Evolutionary conservation across 2,113 vertebrate species (phyloP).

Genomic region (Leptosomus discolor): DNA sequence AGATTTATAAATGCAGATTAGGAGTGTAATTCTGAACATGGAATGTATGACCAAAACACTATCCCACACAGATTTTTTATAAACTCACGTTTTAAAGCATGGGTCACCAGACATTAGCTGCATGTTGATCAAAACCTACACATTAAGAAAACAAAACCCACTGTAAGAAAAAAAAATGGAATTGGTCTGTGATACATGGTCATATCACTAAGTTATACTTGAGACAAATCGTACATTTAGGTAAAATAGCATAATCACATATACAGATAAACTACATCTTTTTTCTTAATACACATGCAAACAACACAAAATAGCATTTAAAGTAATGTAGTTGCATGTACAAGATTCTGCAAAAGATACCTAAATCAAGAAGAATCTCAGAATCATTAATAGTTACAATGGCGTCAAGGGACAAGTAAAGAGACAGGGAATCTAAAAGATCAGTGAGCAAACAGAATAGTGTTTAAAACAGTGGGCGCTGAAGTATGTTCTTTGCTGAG

Average conservation of each 20-base stretch:
- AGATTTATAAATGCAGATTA: not conserved
- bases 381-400: not conserved
- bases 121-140: slow-evolving; percentile 91
- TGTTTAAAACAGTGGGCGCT: not conserved
- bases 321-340: not conserved
- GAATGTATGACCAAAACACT: not conserved
- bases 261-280: accelerated
- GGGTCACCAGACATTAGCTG: slow-evolving; percentile 96
- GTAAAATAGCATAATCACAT: not conserved
- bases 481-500: not conserved
- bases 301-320: not conserved
- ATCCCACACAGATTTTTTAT: not conserved
- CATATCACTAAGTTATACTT: not conserved
- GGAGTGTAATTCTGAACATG: not conserved
- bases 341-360: not conserved
- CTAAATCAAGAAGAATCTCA: not conserved
- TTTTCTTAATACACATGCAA: not conserved
- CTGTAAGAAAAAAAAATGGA: not conserved
- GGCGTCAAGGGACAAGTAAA: not conserved
- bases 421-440: not conserved
- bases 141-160: not conserved
- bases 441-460: not conserved
- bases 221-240: not conserved
- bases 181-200: not conserved
- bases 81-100: slow-evolving; percentile 95